A percentile compares a stretch with the other conserved stretches of the same genome.
Conservation (phyloP, 2,797 vertebrate species). For the Mus minutoides region DNA sequence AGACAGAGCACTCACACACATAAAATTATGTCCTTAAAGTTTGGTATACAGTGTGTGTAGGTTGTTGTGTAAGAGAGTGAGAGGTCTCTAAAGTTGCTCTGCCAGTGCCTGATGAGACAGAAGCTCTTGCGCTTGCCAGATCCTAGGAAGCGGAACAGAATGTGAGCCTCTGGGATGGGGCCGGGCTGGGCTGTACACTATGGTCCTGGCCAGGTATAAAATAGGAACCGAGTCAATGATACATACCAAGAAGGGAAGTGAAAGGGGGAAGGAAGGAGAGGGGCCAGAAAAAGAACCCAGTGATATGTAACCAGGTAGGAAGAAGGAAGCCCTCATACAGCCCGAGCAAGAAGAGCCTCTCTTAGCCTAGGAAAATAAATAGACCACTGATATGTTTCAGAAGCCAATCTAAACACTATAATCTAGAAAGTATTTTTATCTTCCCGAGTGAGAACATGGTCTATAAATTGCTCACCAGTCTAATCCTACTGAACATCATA, state of each 20-base stretch:
- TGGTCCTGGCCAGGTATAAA: not conserved
- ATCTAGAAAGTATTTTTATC: constrained; percentile 28
- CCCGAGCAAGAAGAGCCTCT: not conserved
- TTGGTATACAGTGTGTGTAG: not conserved
- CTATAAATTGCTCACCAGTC: constrained; percentile 4
- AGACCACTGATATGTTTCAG: not conserved
- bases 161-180: not conserved
- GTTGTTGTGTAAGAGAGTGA: not conserved
- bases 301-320: not conserved
- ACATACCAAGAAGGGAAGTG: not conserved
- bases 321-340: not conserved
- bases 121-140: not conserved
- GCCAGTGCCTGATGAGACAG: not conserved
- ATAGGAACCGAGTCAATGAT: not conserved
- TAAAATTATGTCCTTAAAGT: not conserved
- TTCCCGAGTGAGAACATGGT: constrained; percentile 25
- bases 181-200: not conserved
- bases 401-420: not conserved
- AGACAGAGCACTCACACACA: not conserved
- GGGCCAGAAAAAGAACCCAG: not conserved
- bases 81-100: not conserved
- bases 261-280: constrained; percentile 7
- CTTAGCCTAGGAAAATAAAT: constrained; percentile 39
- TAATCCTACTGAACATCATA: not conserved
- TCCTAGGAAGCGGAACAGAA: not conserved